Conservation (phyloP, 2,113 vertebrate genomes). For the Prionailurus bengalensis region DNA sequence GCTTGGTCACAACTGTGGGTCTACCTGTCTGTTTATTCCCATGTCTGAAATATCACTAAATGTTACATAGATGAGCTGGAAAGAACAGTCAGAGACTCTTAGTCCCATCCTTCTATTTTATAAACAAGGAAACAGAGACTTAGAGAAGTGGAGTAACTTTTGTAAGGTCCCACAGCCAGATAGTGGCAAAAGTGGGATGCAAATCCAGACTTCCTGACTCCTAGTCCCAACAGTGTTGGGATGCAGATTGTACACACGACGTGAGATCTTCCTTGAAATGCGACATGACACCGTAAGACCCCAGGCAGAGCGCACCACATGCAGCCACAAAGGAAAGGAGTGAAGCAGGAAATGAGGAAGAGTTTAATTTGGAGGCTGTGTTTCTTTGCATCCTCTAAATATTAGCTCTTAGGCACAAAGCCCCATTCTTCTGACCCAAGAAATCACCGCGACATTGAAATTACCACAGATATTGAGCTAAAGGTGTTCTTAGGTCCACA, state of each 20-base stretch:
- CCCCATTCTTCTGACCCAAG: not conserved
- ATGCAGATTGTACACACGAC: not conserved
- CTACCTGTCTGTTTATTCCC: not conserved
- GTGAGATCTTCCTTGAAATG: not conserved
- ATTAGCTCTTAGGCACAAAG: not conserved
- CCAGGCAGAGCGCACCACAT: not conserved
- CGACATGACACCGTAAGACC: not conserved
- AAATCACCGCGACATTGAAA: not conserved
- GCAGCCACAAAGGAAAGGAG: not conserved
- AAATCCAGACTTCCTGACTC: not conserved
- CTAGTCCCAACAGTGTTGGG: not conserved
- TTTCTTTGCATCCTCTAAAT: not conserved
- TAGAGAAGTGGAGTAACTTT: not conserved
- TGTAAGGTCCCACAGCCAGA: not conserved
- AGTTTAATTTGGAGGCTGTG: not conserved
- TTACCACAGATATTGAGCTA: not conserved
- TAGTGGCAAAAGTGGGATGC: not conserved
- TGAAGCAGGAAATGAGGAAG: not conserved
- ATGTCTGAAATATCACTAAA: slow-evolving; percentile 42
- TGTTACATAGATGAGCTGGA: not conserved
- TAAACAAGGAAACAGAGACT: slow-evolving; percentile 24
- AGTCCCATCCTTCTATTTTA: not conserved
- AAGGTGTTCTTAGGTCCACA: not conserved
- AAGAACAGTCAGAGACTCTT: not conserved
- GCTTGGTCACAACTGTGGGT: not conserved